phyloP scores from a whole-genome alignment of 1,140 invertebrate species.

The Pantala flavescens region DNA sequence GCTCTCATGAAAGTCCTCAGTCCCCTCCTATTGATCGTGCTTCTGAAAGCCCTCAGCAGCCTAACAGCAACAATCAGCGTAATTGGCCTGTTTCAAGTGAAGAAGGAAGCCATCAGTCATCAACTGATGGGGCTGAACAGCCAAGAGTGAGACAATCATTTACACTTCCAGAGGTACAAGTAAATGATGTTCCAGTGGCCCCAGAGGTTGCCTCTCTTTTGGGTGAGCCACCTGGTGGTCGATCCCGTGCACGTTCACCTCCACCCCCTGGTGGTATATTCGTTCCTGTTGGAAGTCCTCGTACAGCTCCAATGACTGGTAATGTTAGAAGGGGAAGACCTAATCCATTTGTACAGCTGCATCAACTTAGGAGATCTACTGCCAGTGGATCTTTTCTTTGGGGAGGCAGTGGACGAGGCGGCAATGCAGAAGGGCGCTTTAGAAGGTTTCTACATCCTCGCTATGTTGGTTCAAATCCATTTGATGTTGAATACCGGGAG shows the following conservation, averaged over 20 bases:
- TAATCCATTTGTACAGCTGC: background rate
- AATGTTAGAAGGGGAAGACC: background rate
- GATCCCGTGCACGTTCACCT: constrained; percentile 22
- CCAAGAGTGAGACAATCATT: constrained; percentile 17
- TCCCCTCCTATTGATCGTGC: too few relatives aligned
- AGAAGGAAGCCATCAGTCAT: too few relatives aligned
- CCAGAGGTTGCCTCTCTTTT: constrained; percentile 24
- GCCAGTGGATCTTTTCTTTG: constrained; percentile 9
- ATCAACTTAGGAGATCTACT: constrained; percentile 14
- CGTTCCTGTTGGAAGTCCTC: background rate
- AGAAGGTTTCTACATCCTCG: constrained; percentile 33
- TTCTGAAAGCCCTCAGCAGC: too few relatives aligned
- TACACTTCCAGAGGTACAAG: constrained; percentile 45
- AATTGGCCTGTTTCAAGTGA: too few relatives aligned
- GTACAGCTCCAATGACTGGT: background rate
- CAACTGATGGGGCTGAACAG: background rate
- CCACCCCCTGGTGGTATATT: background rate
- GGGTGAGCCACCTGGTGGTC: background rate
- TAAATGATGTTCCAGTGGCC: constrained; percentile 45
- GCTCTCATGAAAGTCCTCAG: too few relatives aligned
- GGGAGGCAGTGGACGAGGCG: constrained; percentile 18
- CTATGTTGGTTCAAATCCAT: constrained; percentile 31
- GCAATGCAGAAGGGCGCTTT: constrained; percentile 20
- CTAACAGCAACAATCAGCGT: too few relatives aligned
- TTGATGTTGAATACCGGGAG: constrained; percentile 32